Conservation (phyloP, 2,113 vertebrate species). For the Anhinga rufa region DNA sequence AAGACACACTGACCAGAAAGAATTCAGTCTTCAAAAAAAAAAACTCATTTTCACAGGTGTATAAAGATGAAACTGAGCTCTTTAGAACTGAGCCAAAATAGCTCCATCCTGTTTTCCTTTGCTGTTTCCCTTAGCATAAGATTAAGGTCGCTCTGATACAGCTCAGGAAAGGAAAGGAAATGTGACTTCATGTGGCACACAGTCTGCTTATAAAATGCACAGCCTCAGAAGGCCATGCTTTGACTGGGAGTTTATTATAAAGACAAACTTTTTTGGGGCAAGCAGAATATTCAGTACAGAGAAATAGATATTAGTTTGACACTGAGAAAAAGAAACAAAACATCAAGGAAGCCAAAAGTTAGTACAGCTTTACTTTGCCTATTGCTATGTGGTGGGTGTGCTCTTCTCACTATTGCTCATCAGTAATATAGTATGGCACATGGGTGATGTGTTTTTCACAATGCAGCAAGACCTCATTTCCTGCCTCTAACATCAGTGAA, state of each 20-base stretch:
- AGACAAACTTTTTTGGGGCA: not conserved
- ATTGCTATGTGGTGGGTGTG: fast-evolving
- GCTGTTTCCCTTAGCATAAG: not conserved
- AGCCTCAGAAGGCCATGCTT: not conserved
- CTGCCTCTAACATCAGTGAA: not conserved
- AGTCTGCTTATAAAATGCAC: not conserved
- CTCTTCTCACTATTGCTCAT: not conserved
- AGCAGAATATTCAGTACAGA: not conserved
- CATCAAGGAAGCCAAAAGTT: not conserved
- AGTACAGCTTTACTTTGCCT: not conserved
- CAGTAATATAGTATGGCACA: not conserved
- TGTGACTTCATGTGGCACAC: not conserved
- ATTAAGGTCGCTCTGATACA: not conserved
- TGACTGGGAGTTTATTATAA: not conserved
- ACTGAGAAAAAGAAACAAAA: not conserved
- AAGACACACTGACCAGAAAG: not conserved
- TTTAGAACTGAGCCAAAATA: not conserved
- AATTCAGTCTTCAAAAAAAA: not conserved
- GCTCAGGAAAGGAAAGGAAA: not conserved
- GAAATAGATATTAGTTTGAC: not conserved
- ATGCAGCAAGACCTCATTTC: not conserved
- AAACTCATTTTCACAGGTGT: not conserved
- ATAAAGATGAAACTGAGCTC: not conserved
- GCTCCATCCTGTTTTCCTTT: not conserved
- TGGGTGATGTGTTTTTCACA: not conserved